Evolutionary conservation across 2,888 invertebrate genomes (phyloP), one percentile per base, ranked within the genome.

Genomic region (Rhimphoctona megacephalus): DNA sequence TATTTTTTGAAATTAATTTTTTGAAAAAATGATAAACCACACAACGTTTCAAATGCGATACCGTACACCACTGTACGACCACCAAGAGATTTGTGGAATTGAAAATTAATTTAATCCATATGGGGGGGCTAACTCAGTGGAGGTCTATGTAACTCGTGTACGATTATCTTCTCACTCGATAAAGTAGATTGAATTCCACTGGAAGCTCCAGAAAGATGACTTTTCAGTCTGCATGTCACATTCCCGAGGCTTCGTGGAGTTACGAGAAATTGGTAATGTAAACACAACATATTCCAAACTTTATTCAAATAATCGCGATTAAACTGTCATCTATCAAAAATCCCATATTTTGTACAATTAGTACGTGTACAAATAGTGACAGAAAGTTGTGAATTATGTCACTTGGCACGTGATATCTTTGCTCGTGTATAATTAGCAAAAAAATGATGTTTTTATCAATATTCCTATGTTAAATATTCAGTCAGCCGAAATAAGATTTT

Each of bases 221-320:
- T 52, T 43, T 43, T 39, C 64, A 43, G 33, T 19, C 46, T 70
- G n/a, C n/a, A n/a, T n/a, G 61, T 66, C 70, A 49, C 54, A n/a
- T 69, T 30, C 33, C 17, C n/a, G 49, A 46, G 7, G 30, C 22
- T 43, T 25, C 77, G 49, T 46, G 66, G n/a, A 17, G 30, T 22
- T n/a, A 19, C 72, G 52, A 6, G 7, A 36, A 73, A 52, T 73
- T 73, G 80, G 80, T 76, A 74, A 80, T 49, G 74, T 64, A 80
- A 77, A 72, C 39, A 67, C 22, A n/a, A 30, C 33, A 61, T 61
- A 61, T 39, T 66, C n/a, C 36, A 36, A 66, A 66, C 39, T 66
- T 61, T 61, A 61, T 39, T 66, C 39, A 39, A 66, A 66, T 66
- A 66, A 66, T 11, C 17, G 11, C 39, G 61, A 61, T 61, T 30